Conservation (phyloP, 2,113 vertebrate species). For the Formicarius rufipectus region DNA sequence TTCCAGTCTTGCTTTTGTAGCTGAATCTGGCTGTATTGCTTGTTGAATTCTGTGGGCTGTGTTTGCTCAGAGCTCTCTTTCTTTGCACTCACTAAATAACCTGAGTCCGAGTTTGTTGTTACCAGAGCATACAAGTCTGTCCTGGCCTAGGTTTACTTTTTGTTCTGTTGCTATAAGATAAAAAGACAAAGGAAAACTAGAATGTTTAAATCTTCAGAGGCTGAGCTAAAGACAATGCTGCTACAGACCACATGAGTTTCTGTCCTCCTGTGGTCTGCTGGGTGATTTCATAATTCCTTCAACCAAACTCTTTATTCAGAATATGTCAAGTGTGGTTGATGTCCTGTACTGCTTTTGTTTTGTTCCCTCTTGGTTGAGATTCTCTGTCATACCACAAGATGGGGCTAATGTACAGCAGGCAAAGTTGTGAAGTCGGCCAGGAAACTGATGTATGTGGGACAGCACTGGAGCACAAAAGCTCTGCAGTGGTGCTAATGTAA, state of each 20-base stretch:
- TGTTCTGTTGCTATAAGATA: not conserved
- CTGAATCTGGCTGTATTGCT: not conserved
- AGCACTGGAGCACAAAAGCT: not conserved
- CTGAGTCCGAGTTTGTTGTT: not conserved
- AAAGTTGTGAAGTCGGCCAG: not conserved
- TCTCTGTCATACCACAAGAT: conserved; percentile 35
- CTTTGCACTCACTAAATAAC: not conserved
- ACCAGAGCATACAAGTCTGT: not conserved
- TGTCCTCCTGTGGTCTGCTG: not conserved
- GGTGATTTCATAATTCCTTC: not conserved
- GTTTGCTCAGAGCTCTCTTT: not conserved
- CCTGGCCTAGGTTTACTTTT: not conserved
- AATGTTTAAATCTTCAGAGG: not conserved
- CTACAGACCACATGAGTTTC: not conserved
- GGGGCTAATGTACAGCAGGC: conserved; percentile 26
- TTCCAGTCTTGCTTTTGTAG: not conserved
- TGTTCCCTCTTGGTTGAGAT: not conserved
- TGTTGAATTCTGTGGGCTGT: not conserved
- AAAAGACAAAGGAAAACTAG: not conserved
- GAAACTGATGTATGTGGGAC: not conserved
- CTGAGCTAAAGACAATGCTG: not conserved
- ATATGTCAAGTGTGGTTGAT: not conserved
- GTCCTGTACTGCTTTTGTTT: not conserved
- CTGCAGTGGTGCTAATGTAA: not conserved
- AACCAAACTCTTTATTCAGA: not conserved